A percentile compares a stretch with the other conserved stretches of the same genome.
phyloP scores from a whole-genome alignment of 2,113 vertebrate genomes.

The Xyliphius kryptos region DNA sequence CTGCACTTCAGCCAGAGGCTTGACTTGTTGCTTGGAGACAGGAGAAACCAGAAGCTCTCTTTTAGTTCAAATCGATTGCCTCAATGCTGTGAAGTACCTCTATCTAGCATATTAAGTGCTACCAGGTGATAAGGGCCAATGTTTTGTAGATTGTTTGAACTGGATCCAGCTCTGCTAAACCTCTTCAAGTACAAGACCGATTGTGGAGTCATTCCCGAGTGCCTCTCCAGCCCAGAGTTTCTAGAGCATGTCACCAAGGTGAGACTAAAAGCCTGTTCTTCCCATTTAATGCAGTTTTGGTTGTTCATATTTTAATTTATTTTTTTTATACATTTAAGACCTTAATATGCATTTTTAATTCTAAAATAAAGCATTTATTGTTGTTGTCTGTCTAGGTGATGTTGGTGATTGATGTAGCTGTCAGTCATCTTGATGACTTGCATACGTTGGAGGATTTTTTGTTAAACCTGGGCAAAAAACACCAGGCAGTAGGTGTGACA shows the following conservation, averaged over 20 bases:
- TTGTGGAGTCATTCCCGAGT: constrained; percentile 78
- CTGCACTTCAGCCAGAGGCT: constrained; percentile 52
- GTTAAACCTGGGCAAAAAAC: constrained; percentile 80
- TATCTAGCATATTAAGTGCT: constrained; percentile 9
- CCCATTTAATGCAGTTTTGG: neutral
- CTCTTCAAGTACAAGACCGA: constrained; percentile 85
- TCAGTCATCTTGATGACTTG: constrained; percentile 83
- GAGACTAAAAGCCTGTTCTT: constrained; percentile 42
- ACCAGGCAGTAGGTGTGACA: constrained; percentile 81
- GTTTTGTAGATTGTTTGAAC: constrained; percentile 78
- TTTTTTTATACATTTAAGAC: neutral
- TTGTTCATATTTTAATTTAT: neutral
- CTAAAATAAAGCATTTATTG: neutral
- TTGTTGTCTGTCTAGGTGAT: constrained; percentile 72
- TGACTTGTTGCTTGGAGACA: constrained; percentile 73
- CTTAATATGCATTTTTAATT: neutral
- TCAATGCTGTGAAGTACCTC: constrained; percentile 31
- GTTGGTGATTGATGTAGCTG: constrained; percentile 87
- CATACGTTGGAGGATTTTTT: constrained; percentile 82
- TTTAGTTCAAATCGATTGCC: constrained; percentile 55
- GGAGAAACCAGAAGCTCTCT: constrained; percentile 57
- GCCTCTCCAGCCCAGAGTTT: constrained; percentile 83
- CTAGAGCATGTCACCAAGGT: constrained; percentile 92
- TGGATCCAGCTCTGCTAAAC: constrained; percentile 79
- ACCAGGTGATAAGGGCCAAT: constrained; percentile 31